Percentiles rank a stretch among this genome's conserved stretches.
phyloP scores from a whole-genome alignment of 2,888 invertebrate species.

The Megastigmus dorsalis region DNA sequence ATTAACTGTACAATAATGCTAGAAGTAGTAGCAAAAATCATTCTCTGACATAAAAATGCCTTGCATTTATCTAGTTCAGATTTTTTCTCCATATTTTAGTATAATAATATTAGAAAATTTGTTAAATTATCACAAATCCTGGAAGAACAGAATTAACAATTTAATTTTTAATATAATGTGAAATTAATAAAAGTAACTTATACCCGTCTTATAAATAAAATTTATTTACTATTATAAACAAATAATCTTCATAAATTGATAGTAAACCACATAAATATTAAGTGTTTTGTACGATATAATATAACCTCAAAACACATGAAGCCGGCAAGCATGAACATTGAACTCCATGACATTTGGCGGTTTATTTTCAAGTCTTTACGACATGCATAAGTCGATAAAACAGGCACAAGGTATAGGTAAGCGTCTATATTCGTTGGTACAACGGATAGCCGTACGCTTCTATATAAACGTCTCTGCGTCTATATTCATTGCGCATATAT shows the following conservation, averaged over 20 bases:
- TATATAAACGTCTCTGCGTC: too few relatives aligned
- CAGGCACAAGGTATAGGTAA: too few relatives aligned
- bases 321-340: too few relatives aligned
- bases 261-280: neutral
- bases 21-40: conserved; percentile 78
- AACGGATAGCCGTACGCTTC: too few relatives aligned
- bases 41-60: conserved; percentile 78
- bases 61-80: conserved; percentile 71
- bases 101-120: too few relatives aligned
- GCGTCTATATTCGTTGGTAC: too few relatives aligned
- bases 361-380: too few relatives aligned
- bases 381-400: too few relatives aligned
- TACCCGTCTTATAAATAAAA: neutral
- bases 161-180: neutral
- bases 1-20: conserved; percentile 75
- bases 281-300: neutral
- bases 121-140: neutral
- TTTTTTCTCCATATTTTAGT: conserved; percentile 50
- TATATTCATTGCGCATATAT: too few relatives aligned
- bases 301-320: conserved; percentile 41
- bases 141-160: neutral
- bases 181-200: neutral
- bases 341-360: conserved; percentile 21
- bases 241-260: neutral
- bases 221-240: neutral